Percentiles rank a stretch among this genome's conserved stretches.
These are phyloP conservation scores for Drosophila siamana DNA, from an alignment of 2,888 invertebrate genomes.

Conservation along the genomic window DNA sequence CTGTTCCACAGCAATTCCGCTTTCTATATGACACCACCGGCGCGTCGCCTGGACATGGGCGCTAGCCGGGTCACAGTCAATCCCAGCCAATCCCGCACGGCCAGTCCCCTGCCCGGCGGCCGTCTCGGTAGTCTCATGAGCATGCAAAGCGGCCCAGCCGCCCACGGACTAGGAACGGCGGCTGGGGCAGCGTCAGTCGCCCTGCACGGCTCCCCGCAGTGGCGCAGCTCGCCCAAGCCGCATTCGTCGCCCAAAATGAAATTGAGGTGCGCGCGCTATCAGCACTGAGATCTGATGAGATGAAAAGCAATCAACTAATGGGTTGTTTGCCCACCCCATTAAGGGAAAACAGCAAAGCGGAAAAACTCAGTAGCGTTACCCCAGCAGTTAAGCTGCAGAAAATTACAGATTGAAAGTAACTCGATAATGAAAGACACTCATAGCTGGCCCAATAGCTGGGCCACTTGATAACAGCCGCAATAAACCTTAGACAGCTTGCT, in stretches of 20 bases:
- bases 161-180: conserved; percentile 39
- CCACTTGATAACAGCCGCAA: not conserved
- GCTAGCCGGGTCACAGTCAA: conserved; percentile 65
- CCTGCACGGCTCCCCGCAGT: conserved; percentile 87
- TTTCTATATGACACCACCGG: conserved; percentile 89
- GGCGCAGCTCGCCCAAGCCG: conserved; percentile 87
- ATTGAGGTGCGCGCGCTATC: conserved; percentile 88
- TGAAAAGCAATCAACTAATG: conserved; percentile 49
- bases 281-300: conserved; percentile 16
- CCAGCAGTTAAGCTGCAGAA: not conserved
- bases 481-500: not conserved
- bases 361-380: not conserved
- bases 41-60: conserved; percentile 87
- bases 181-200: conserved; percentile 25
- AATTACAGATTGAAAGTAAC: not conserved
- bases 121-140: conserved; percentile 88
- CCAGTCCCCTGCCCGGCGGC: conserved; percentile 87
- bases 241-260: conserved; percentile 97
- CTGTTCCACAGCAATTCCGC: conserved; percentile 87
- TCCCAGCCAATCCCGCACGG: conserved; percentile 76
- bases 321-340: not conserved
- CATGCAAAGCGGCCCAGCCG: conserved; percentile 86
- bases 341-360: not conserved
- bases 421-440: not conserved
- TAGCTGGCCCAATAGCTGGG: not conserved